A percentile compares a stretch with the other conserved stretches of the same genome.
Conservation (phyloP, 1,140 invertebrate genomes). For the Hypothenemus hampei region DNA sequence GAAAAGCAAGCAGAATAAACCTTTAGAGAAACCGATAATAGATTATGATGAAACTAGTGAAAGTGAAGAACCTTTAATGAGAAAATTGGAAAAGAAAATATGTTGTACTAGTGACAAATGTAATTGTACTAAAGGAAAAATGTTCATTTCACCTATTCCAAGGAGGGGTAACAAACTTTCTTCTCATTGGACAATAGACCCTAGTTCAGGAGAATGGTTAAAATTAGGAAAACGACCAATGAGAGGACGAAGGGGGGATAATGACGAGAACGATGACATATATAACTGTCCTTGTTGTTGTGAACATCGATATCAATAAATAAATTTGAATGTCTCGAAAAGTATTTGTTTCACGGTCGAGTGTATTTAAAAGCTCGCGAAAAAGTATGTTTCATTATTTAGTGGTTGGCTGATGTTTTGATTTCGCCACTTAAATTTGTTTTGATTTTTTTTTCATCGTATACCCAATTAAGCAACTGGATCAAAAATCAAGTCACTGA, state of each 20-base stretch:
- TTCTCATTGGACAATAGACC: constrained; percentile 37
- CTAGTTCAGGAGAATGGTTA: constrained; percentile 37
- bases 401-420: too few species aligned
- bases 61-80: constrained; percentile 30
- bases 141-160: constrained; percentile 13
- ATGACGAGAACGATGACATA: background rate
- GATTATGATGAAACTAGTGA: constrained; percentile 36
- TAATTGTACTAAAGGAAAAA: background rate
- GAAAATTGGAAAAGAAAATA: constrained; percentile 23
- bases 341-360: too few species aligned
- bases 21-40: constrained; percentile 39
- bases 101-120: constrained; percentile 12
- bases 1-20: constrained; percentile 38
- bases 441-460: too few species aligned
- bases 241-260: background rate
- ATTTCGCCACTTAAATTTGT: too few species aligned
- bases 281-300: constrained; percentile 6
- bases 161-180: constrained; percentile 5
- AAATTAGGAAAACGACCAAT: constrained; percentile 25
- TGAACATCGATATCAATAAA: constrained; percentile 10
- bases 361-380: too few species aligned
- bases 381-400: too few species aligned
- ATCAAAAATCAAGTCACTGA: too few species aligned
- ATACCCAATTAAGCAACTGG: too few species aligned
- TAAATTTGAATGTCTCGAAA: constrained; percentile 4